These are phyloP conservation scores for Saimiri boliviensis DNA, from an alignment of 2,113 vertebrate genomes.

Conservation along the genomic window DNA sequence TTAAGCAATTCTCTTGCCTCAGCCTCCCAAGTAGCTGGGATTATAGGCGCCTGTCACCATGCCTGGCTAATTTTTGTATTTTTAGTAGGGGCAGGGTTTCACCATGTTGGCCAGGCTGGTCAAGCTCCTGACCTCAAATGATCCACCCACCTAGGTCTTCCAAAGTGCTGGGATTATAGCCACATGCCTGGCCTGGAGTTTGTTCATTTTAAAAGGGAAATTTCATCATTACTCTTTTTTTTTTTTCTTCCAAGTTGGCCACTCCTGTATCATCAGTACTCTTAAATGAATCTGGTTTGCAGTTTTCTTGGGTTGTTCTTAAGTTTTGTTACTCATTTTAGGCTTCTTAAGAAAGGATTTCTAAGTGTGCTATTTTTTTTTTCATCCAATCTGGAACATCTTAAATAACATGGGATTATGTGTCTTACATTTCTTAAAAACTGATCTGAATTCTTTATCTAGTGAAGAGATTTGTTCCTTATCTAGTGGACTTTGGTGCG, in stretches of 20 bases:
- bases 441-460: background rate
- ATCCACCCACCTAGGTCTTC: no score
- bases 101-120: no score
- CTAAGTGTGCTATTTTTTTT: background rate
- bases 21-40: no score
- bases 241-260: no score
- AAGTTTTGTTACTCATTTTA: constrained; percentile 28
- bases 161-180: no score
- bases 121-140: no score
- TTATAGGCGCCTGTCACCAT: no score
- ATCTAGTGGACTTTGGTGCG: background rate
- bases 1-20: no score
- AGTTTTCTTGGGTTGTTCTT: background rate
- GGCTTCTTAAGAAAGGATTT: background rate
- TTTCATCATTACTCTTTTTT: background rate
- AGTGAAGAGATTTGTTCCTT: background rate
- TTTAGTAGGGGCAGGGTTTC: no score
- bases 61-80: no score
- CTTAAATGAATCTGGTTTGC: background rate
- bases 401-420: constrained; percentile 33
- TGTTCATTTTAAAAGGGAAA: background rate
- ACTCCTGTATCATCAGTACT: no score
- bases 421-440: constrained; percentile 30
- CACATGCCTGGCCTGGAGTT: no score
- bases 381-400: background rate